A percentile compares a stretch with the other conserved stretches of the same genome.
phyloP scores from a whole-genome alignment of 23 tunicate genomes.

The Clavelina lepadiformis region DNA sequence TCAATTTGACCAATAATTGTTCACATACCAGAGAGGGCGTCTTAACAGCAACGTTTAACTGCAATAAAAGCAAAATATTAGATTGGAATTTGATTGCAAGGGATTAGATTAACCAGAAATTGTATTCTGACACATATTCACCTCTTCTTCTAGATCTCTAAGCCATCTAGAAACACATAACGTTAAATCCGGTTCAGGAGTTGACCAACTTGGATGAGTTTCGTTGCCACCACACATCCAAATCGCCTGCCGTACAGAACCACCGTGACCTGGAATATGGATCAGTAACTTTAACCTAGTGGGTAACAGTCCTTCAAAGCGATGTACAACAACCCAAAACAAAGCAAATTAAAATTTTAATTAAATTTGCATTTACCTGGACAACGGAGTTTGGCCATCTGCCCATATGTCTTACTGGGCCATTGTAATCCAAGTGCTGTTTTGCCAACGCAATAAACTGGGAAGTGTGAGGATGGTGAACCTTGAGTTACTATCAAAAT shows the following conservation, averaged over 20 bases:
- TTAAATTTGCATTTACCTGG: too few species aligned
- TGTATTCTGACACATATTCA: constrained; percentile 22
- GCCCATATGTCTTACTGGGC: constrained; percentile 37
- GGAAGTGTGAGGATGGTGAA: too few species aligned
- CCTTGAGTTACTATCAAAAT: too few species aligned
- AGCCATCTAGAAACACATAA: constrained; percentile 78
- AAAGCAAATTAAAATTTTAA: too few species aligned
- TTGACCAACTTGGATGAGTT: constrained; percentile 64
- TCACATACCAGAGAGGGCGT: constrained; percentile 37
- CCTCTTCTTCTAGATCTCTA: constrained; percentile 54
- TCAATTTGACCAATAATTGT: constrained; percentile 9
- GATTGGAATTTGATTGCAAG: too few species aligned
- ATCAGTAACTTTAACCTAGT: too few species aligned
- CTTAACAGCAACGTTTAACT: constrained; percentile 20
- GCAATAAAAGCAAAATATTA: background rate
- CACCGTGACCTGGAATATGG: too few species aligned
- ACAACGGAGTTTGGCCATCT: constrained; percentile 43
- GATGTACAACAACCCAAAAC: too few species aligned
- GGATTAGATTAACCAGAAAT: too few species aligned
- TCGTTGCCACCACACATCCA: constrained; percentile 78
- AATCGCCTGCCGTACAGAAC: constrained; percentile 31
- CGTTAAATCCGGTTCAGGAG: constrained; percentile 66
- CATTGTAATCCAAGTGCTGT: constrained; percentile 53
- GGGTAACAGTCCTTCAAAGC: too few species aligned
- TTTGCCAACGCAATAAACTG: constrained; percentile 27